phyloP scores from a whole-genome alignment of 2,797 vertebrate genomes.

The Leucoraja ocellata region DNA sequence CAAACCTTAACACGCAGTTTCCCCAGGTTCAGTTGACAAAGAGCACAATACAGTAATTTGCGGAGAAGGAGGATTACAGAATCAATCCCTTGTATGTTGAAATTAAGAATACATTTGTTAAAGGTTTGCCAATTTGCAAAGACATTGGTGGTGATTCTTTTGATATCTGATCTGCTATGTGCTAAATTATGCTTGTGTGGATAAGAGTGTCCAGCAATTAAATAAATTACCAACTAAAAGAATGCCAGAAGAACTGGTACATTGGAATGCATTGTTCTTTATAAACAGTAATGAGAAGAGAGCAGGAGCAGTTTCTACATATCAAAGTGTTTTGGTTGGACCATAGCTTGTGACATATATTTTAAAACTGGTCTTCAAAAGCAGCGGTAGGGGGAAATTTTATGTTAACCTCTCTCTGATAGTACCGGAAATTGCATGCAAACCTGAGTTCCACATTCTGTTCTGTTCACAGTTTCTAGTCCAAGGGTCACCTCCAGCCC shows the following conservation, averaged over 20 bases:
- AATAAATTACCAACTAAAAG: not conserved
- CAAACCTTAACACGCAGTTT: too few species aligned
- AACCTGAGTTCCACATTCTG: not conserved
- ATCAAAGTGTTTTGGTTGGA: not conserved
- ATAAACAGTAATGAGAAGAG: not conserved
- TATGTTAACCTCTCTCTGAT: not conserved
- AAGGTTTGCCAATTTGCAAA: too few species aligned
- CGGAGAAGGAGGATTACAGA: not conserved
- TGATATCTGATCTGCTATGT: not conserved
- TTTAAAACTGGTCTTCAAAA: not conserved
- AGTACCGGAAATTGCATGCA: not conserved
- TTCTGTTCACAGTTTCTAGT: conserved; percentile 71
- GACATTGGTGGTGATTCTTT: not conserved
- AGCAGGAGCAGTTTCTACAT: not conserved
- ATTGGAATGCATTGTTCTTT: not conserved
- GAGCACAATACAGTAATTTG: too few species aligned
- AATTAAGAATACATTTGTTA: too few species aligned
- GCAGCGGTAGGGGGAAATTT: too few species aligned
- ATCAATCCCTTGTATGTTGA: too few species aligned
- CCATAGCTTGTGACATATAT: not conserved
- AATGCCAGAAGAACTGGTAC: not conserved
- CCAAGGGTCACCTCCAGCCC: conserved; percentile 81
- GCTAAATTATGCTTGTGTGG: not conserved
- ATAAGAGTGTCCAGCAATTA: not conserved
- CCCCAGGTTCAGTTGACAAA: not conserved